phyloP scores from a whole-genome alignment of 2,797 vertebrate species.

The Potorous gilbertii region DNA sequence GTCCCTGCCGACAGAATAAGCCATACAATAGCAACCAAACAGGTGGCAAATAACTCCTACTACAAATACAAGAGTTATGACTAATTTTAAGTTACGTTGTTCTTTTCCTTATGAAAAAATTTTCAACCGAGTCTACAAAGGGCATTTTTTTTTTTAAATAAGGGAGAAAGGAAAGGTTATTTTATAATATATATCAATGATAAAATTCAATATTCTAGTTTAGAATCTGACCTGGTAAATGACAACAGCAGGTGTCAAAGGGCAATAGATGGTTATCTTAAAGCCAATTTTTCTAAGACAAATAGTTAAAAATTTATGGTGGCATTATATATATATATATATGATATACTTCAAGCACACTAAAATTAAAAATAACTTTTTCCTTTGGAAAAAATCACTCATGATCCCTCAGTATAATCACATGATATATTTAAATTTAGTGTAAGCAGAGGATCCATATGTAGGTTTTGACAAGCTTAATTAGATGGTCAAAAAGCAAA shows the following conservation, averaged over 20 bases:
- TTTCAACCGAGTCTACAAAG: neutral
- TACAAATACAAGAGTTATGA: neutral
- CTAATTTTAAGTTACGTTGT: neutral
- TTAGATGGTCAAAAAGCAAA: neutral
- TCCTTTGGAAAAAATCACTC: neutral
- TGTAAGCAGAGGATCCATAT: neutral
- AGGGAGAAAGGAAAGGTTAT: neutral
- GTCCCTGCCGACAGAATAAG: neutral
- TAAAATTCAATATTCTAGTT: neutral
- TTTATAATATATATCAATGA: neutral
- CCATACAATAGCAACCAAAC: neutral
- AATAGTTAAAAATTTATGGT: neutral
- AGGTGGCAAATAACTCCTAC: neutral
- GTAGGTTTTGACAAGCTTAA: neutral
- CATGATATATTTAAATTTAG: neutral
- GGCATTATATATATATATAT: neutral
- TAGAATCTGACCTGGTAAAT: neutral
- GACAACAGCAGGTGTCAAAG: neutral
- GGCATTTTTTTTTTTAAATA: neutral
- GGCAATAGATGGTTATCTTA: neutral
- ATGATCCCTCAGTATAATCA: neutral
- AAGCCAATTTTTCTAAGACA: neutral
- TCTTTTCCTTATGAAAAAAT: neutral
- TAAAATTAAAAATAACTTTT: neutral
- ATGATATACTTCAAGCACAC: neutral